Conservation (phyloP, 2,797 vertebrate genomes). For the Valencia hispanica region DNA sequence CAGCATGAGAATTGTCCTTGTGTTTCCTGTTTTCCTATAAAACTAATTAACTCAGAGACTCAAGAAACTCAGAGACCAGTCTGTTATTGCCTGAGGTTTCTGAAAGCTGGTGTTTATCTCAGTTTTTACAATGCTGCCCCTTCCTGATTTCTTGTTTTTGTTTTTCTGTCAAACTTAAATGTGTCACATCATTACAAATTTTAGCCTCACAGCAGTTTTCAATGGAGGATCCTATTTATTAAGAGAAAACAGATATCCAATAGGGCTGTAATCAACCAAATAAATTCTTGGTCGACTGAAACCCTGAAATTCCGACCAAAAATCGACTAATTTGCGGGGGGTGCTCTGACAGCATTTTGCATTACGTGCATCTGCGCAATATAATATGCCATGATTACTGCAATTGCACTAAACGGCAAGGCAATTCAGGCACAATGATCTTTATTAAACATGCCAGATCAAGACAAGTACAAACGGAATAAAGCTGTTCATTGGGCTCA, state of each 20-base stretch:
- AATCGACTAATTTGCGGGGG: too few relatives aligned
- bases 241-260: not conserved
- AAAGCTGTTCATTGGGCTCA: too few relatives aligned
- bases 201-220: not conserved
- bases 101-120: not conserved
- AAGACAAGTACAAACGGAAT: too few relatives aligned
- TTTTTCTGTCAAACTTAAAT: not conserved
- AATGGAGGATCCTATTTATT: not conserved
- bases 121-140: not conserved
- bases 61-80: not conserved
- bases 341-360: too few relatives aligned
- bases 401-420: too few relatives aligned
- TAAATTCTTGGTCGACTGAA: too few relatives aligned
- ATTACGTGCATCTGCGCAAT: too few relatives aligned
- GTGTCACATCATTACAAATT: not conserved
- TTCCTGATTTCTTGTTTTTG: not conserved
- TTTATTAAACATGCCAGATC: too few relatives aligned
- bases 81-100: not conserved
- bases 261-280: too few relatives aligned
- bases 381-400: too few relatives aligned
- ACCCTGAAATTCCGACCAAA: too few relatives aligned
- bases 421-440: too few relatives aligned
- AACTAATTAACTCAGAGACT: constrained; percentile 4
- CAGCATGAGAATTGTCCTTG: not conserved
- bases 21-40: not conserved